These are phyloP conservation scores for Catharus minimus DNA, from an alignment of 2,113 vertebrate species.

Conservation along the genomic window DNA sequence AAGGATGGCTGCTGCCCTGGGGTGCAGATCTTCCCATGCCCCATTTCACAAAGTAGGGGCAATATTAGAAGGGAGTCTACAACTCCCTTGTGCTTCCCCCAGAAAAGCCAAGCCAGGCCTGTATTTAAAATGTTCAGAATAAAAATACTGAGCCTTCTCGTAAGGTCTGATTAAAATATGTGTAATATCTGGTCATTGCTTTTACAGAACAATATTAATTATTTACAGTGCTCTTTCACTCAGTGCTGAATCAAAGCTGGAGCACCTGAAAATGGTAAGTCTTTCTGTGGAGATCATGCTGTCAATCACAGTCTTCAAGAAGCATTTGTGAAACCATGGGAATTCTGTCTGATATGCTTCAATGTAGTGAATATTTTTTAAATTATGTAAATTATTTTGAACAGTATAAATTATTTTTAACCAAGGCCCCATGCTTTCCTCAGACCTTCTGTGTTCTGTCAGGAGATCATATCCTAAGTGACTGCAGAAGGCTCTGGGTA, in stretches of 20 bases:
- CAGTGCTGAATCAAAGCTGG: neutral
- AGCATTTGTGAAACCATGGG: neutral
- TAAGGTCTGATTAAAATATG: neutral
- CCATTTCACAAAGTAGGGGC: accelerated
- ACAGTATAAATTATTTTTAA: neutral
- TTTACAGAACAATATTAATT: neutral
- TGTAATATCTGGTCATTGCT: neutral
- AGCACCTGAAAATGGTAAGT: neutral
- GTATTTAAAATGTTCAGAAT: neutral
- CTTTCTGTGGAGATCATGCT: neutral
- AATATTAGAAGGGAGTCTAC: neutral
- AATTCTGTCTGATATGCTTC: neutral
- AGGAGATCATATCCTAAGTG: neutral
- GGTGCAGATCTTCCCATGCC: neutral
- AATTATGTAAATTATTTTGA: neutral
- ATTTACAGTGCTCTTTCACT: neutral
- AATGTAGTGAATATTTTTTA: neutral
- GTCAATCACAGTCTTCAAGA: neutral
- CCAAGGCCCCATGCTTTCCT: neutral
- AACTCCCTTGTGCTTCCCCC: neutral
- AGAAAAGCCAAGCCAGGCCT: neutral
- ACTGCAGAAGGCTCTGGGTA: neutral
- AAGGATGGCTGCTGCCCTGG: neutral
- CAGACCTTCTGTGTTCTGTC: neutral
- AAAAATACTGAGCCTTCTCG: neutral